Evolutionary conservation across 2,113 vertebrate species (phyloP).

Genomic region (Shinisaurus crocodilurus): DNA sequence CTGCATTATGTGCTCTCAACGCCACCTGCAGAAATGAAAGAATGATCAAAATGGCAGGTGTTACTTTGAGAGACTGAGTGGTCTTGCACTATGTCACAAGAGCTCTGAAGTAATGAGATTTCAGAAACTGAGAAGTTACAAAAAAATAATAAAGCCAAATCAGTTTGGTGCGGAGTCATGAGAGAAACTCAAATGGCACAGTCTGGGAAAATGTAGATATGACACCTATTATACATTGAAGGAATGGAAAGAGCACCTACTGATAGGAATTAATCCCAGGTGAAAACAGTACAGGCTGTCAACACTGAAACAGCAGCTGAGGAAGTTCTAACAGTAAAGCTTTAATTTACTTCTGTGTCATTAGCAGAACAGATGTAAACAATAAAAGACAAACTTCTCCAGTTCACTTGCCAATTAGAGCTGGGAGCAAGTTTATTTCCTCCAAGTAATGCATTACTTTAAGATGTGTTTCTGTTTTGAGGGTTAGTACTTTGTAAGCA

Average conservation of each 20-base stretch:
- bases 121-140: neutral
- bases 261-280: conserved; percentile 2
- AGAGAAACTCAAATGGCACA: neutral
- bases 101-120: neutral
- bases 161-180: neutral
- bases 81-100: neutral
- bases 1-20: no score
- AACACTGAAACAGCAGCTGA: neutral
- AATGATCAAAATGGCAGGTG: neutral
- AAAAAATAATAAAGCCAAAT: neutral
- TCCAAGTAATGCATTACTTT: conserved; percentile 2
- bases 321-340: neutral
- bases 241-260: neutral
- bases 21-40: neutral
- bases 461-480: conserved; percentile 12
- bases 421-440: neutral
- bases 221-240: neutral
- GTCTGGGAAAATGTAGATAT: neutral
- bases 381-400: neutral
- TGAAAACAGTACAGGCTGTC: no score
- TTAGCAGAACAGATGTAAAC: neutral
- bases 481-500: neutral
- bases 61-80: neutral
- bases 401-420: neutral
- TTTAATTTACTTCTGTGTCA: neutral